Base-by-base conservation (phyloP, 1,140 invertebrate genomes). In the Megalopta genalis region DNA sequence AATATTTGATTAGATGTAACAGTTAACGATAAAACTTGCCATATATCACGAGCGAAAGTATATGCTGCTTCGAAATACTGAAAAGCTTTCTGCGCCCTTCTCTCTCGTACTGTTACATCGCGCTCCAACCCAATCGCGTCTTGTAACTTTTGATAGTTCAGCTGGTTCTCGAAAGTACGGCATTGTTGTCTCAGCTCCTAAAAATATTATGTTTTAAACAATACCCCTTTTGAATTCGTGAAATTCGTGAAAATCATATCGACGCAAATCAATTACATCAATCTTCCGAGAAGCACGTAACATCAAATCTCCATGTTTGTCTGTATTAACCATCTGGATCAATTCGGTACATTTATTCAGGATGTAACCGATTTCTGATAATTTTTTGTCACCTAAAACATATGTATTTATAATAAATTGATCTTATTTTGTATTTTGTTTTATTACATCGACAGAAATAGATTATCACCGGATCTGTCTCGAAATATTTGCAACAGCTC, bases 11-110 rank as follows among this genome's bases (percentile, higher is more conserved):
- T 46, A 16, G 6, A 32, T 46, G 16, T 67, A 16, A 57, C 52
- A 74, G 7, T 25, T 42, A 69, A 39, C n/a, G 8, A 0, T 21
- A 52, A 77, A 62, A 54, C 82, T 87, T 78, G 88, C 90, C 88
- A 90, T 25, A 87, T 72, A 73, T 92, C 88, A 42, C 90, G 82
- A 0, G 89, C 77, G 37, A 85, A 90, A 49, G 49, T 65, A 70
- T 91, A 91, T 39, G 91, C 80, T 14, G 85, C 32, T 57, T 91
- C 86, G 16, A 92, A 90, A 52, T 80, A 85, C 23, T 82, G 66
- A 18, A 92, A 91, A 59, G 86, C 90, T 49, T 65, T 76, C 1
- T 74, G 27, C 1, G 90, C 88, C 49, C 76, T 87, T 0, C 25
- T 39, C 69, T 91, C 81, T 63, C 87, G 71, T 54, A 86, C 85